Percentiles rank a stretch among this genome's conserved stretches.
phyloP scores from a whole-genome alignment of 2,797 vertebrate genomes.

The Anniella stebbinsi region DNA sequence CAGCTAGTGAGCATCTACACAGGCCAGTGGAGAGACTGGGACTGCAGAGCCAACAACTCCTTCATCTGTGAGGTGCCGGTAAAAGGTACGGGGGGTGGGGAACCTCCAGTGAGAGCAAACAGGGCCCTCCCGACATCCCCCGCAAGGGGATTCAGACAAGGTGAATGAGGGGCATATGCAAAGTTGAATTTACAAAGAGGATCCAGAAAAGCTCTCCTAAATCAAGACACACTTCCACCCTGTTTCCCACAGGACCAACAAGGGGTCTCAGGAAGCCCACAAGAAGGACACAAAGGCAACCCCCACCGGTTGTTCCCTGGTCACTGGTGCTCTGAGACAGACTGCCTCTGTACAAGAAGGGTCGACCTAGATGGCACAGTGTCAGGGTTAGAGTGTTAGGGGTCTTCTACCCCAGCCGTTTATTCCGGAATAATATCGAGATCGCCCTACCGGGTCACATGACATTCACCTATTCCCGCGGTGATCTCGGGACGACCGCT shows the following conservation, averaged over 20 bases:
- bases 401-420: no score
- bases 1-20: conserved; percentile 34
- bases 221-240: neutral
- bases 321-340: no score
- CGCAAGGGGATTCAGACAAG: neutral
- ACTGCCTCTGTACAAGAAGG: neutral
- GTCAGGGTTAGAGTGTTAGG: no score
- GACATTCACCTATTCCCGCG: no score
- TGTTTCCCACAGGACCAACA: neutral
- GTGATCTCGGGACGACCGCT: no score
- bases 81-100: neutral
- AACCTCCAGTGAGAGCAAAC: neutral
- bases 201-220: neutral
- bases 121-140: neutral
- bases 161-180: neutral
- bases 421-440: no score
- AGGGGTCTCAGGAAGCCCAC: neutral
- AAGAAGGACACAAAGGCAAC: neutral
- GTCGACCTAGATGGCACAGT: neutral
- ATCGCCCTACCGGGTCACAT: no score
- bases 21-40: conserved; percentile 43
- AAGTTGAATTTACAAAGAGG: neutral
- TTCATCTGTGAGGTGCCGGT: conserved; percentile 39
- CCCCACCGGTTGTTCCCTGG: neutral
- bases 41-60: neutral